Evolutionary conservation across 2,888 invertebrate species (phyloP), one percentile per base, ranked within the genome.

Genomic region (Caenorhabditis virilis): DNA sequence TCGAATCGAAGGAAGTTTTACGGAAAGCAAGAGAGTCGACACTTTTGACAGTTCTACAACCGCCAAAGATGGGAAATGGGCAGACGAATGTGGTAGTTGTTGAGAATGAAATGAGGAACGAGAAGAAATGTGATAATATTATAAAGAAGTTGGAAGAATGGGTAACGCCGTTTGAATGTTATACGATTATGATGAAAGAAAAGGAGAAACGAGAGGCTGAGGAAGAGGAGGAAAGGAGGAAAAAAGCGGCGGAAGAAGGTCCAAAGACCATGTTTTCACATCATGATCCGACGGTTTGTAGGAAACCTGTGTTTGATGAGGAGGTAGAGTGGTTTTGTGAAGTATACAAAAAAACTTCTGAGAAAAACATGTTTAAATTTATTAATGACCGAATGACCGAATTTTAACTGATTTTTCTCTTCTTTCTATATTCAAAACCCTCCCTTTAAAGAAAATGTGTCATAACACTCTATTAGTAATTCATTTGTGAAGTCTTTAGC

Each of bases 111-210:
- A 5, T 33, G n/a, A 11, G 25, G n/a, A 16, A 50, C 30, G 26
- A 25, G 13, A 42, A 54, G 5, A 45, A 54, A 35, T 16, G 50
- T 15, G 18, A 15, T 5, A 46, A 42, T 15, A 22, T 64, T 1
- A 9, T 59, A 6, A 42, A 42, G 4, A 47, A 58, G 11, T 50
- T 75, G 13, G 68, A 66, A 5, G 43, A 64, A n/a, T 73, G 68
- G 49, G 74, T 68, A 23, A 69, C 72, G 9, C 76, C 76, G 6
- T 74, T 36, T 45, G 76, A 76, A 33, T 64, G 72, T 33, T 74
- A 72, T 53, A 39, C 43, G 15, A 54, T 74, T 27, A 61, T 59
- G 25, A 54, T 71, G 36, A 73, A 67, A 36, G 57, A 64, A 35
- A 64, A 67, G 18, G 55, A 63, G 13, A 60, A 69, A 20, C 54